Evolutionary conservation across 2,888 invertebrate genomes (phyloP).

Genomic region (Pinctada fucata): DNA sequence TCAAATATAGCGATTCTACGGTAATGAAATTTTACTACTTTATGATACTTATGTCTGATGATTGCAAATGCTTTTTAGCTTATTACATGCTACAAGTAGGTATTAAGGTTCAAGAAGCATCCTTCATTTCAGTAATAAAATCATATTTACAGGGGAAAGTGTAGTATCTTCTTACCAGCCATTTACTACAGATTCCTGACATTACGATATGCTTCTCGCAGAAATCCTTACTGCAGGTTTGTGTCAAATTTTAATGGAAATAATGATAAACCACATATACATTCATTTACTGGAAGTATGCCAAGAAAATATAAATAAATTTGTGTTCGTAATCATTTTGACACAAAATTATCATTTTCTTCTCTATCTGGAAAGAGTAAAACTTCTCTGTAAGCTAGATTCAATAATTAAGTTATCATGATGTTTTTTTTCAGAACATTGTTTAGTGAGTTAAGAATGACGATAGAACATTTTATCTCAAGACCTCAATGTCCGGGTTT

Average conservation of each 20-base stretch:
- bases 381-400: no score
- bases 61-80: no score
- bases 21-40: no score
- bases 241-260: slow-evolving; percentile 12
- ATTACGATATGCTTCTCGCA: slow-evolving; percentile 92
- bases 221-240: slow-evolving; percentile 96
- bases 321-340: not conserved
- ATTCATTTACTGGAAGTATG: not conserved
- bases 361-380: no score
- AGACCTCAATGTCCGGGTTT: slow-evolving; percentile 85
- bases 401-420: no score
- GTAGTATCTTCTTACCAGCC: slow-evolving; percentile 93
- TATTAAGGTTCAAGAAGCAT: no score
- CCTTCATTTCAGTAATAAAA: no score
- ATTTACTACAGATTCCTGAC: slow-evolving; percentile 97
- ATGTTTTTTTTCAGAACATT: slow-evolving; percentile 78
- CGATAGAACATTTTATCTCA: slow-evolving; percentile 83
- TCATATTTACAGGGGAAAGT: slow-evolving; percentile 86
- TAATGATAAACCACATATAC: not conserved
- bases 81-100: no score
- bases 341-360: not conserved
- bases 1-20: no score
- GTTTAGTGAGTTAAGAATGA: slow-evolving; percentile 90
- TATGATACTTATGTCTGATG: no score
- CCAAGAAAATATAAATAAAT: not conserved